phyloP scores from a whole-genome alignment of 2,888 invertebrate genomes.

The Nymphalis urticae region DNA sequence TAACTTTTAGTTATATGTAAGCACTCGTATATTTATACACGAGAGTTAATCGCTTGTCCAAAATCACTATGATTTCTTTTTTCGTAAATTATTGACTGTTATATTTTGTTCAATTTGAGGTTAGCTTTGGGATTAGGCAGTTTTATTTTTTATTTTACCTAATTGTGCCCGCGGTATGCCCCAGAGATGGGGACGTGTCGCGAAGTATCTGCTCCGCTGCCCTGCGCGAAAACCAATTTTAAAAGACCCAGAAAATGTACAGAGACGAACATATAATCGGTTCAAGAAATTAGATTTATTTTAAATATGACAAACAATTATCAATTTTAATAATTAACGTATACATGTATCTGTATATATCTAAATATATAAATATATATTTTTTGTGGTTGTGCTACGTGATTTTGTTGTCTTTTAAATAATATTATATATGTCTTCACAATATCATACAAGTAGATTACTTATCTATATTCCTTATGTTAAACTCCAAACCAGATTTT shows the following conservation, averaged over 20 bases:
- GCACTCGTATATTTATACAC: background rate
- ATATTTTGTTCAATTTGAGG: background rate
- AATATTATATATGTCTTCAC: too few relatives aligned
- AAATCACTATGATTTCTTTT: background rate
- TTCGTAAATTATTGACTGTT: background rate
- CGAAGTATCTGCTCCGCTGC: conserved; percentile 57
- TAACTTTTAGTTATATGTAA: background rate
- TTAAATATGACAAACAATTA: too few relatives aligned
- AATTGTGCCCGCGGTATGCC: conserved; percentile 71
- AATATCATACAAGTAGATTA: too few relatives aligned
- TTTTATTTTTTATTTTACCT: conserved; percentile 70
- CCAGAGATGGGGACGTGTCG: conserved; percentile 73
- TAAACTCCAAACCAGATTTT: too few relatives aligned
- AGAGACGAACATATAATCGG: conserved; percentile 44
- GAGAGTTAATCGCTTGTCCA: background rate
- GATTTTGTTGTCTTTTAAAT: too few relatives aligned
- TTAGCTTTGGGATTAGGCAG: conserved; percentile 51
- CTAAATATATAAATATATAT: too few relatives aligned
- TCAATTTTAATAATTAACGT: too few relatives aligned
- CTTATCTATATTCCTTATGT: too few relatives aligned
- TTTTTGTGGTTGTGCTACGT: too few relatives aligned
- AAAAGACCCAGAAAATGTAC: conserved; percentile 65
- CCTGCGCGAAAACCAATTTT: conserved; percentile 72
- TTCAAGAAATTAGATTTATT: background rate
- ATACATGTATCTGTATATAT: too few relatives aligned